Conservation (phyloP, 2,888 invertebrate species). For the Steinernema scapterisci region DNA sequence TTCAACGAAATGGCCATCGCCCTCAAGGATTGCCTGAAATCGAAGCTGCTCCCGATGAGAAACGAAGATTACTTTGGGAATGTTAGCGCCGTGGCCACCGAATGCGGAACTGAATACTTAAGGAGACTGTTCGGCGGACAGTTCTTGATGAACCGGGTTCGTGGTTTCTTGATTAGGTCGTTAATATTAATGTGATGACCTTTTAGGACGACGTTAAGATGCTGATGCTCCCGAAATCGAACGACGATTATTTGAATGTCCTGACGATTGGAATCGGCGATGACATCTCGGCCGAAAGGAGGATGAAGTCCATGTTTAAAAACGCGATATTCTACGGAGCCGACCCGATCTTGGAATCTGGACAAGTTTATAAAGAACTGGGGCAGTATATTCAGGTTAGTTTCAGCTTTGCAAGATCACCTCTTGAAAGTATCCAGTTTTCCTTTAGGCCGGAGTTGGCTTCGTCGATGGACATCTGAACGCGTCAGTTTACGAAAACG, state of each 20-base stretch:
- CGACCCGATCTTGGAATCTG: conserved; percentile 34
- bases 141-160: conserved; percentile 3
- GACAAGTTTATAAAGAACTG: conserved; percentile 9
- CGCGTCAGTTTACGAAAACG: conserved; percentile 29
- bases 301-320: conserved; percentile 32
- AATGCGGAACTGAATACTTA: conserved; percentile 26
- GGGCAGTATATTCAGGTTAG: conserved; percentile 29
- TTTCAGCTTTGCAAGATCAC: too few relatives aligned
- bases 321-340: conserved; percentile 35
- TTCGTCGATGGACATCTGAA: neutral
- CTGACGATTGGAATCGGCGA: conserved; percentile 36
- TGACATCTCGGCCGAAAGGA: conserved; percentile 25
- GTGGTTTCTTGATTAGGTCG: neutral
- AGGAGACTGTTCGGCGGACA: conserved; percentile 10
- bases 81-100: neutral
- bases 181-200: neutral
- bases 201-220: conserved; percentile 31
- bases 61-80: conserved; percentile 16
- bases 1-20: conserved; percentile 18
- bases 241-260: neutral
- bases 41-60: neutral
- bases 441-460: conserved; percentile 2
- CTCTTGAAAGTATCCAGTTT: neutral
- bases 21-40: conserved; percentile 18
- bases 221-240: conserved; percentile 8